phyloP scores from a whole-genome alignment of 2,113 vertebrate genomes.

The Toxotes jaculatrix region DNA sequence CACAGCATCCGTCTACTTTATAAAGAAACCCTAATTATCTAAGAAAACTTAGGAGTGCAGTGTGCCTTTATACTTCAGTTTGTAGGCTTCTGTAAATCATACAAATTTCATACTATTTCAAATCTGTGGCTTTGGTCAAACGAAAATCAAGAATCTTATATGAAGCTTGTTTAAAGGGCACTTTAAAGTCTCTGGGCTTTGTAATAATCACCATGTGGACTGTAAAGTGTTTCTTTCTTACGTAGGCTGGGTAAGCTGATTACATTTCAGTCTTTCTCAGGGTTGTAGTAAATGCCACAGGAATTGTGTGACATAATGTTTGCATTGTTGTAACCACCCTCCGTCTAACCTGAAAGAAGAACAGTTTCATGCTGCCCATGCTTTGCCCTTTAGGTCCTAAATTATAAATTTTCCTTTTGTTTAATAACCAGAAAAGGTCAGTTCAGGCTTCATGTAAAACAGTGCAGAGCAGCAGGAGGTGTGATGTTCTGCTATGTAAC shows the following conservation, averaged over 20 bases:
- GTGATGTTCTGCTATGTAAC: neutral
- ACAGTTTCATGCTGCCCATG: neutral
- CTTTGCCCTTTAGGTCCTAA: neutral
- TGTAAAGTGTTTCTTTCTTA: conserved; percentile 22
- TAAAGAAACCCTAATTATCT: neutral
- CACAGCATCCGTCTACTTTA: neutral
- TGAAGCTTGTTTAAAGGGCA: neutral
- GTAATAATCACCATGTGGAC: neutral
- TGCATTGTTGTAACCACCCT: neutral
- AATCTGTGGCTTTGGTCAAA: neutral
- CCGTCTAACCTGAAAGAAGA: neutral
- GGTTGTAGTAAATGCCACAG: conserved; percentile 26
- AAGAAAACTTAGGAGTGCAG: neutral
- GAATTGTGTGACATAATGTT: conserved; percentile 34
- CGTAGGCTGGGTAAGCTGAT: conserved; percentile 37
- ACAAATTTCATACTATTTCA: neutral
- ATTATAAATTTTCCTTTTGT: neutral
- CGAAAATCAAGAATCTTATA: neutral
- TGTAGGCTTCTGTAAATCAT: too few species aligned
- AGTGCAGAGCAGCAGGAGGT: neutral
- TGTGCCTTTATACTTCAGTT: neutral
- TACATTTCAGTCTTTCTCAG: conserved; percentile 10
- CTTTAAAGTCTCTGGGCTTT: conserved; percentile 8
- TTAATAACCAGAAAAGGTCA: neutral
- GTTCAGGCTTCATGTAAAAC: neutral